These are phyloP conservation scores for Drymodes brunneopygia DNA, from an alignment of 2,113 vertebrate species.

Conservation along the genomic window DNA sequence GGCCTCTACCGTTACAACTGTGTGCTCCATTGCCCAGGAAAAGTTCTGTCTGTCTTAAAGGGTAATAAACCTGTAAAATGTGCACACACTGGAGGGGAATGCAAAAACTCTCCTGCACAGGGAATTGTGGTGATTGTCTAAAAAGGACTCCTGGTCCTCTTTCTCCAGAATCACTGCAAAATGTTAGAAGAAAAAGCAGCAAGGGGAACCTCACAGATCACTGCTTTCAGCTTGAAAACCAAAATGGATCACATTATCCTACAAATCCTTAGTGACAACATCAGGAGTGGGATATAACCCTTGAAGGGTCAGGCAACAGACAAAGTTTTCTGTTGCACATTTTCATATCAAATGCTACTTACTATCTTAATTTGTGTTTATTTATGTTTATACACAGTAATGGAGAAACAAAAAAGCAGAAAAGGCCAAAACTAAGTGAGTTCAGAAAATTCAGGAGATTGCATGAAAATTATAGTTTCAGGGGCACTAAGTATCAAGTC, in stretches of 20 bases:
- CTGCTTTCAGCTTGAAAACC: background rate
- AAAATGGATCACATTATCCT: background rate
- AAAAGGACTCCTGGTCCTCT: background rate
- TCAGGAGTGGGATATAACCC: background rate
- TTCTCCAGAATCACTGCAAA: background rate
- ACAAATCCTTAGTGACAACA: background rate
- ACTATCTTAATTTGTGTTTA: background rate
- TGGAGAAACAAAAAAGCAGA: background rate
- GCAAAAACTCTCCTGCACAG: background rate
- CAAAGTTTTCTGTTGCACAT: background rate
- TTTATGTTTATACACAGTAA: background rate
- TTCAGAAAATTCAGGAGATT: background rate
- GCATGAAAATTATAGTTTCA: background rate
- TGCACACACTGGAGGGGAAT: background rate
- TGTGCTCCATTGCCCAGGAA: background rate
- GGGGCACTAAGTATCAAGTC: background rate
- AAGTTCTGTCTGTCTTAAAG: background rate
- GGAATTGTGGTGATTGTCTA: background rate
- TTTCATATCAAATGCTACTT: background rate
- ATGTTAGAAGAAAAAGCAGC: background rate
- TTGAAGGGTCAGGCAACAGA: background rate
- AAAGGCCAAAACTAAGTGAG: background rate
- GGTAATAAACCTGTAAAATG: background rate
- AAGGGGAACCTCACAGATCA: background rate
- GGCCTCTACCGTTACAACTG: fast-evolving